A percentile compares a stretch with the other conserved stretches of the same genome.
Conservation (phyloP, 1,140 invertebrate genomes). For the Drosophila pruinosa region DNA sequence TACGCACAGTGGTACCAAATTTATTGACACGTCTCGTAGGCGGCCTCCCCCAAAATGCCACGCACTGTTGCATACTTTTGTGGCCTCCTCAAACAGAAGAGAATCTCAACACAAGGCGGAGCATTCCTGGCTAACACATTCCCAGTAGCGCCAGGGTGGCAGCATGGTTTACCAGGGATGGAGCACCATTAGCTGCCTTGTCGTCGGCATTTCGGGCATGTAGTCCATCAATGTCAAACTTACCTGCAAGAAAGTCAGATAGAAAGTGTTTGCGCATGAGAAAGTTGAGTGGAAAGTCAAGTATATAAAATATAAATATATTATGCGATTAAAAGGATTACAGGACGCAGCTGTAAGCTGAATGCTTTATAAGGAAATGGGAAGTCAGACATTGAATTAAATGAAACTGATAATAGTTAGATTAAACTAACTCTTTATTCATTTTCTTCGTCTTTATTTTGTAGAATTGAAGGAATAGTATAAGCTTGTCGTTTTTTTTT, state of each 20-base stretch:
- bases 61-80: slow-evolving; percentile 43
- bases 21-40: slow-evolving; percentile 14
- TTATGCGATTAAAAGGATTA: background rate
- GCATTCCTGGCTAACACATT: slow-evolving; percentile 4
- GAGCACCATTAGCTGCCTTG: slow-evolving; percentile 23
- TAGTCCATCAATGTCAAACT: slow-evolving; percentile 78
- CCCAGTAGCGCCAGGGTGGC: background rate
- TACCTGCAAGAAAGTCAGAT: slow-evolving; percentile 55
- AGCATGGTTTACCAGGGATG: background rate
- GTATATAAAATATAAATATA: slow-evolving; percentile 12
- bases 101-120: background rate
- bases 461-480: too few species aligned
- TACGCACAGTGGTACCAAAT: slow-evolving; percentile 23
- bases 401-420: too few species aligned
- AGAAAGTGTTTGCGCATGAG: slow-evolving; percentile 4
- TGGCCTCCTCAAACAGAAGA: background rate
- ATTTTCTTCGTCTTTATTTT: too few species aligned
- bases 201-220: slow-evolving; percentile 13
- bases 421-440: too few species aligned
- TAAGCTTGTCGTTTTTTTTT: too few species aligned
- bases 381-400: background rate
- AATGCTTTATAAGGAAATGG: background rate
- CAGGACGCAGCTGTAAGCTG: background rate
- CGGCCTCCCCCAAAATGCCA: slow-evolving; percentile 20
- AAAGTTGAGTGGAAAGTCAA: slow-evolving; percentile 34